Base-by-base conservation (phyloP, 1,140 invertebrate species). In the Leptinotarsa undecemlineata region DNA sequence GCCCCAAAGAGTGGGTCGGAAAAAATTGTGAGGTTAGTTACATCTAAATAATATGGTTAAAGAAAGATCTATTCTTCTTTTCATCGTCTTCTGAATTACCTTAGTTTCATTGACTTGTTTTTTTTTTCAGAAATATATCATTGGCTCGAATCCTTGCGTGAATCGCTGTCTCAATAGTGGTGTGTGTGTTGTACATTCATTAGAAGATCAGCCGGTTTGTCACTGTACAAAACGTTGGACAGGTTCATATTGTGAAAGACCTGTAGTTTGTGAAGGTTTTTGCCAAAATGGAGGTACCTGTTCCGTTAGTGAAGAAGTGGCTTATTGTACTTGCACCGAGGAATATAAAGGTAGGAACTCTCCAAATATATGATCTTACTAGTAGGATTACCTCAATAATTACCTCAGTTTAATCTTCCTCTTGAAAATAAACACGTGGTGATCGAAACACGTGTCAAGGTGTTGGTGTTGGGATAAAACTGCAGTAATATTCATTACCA, bases 281-380 rank as follows among this genome's bases (percentile, higher is more conserved):
- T 93, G 92, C 81, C 83, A 86, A 71, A 90, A 91, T 83, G 86
- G 86, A 33, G 91, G 88, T 33, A 87, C 86, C 13, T 92, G 90
- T 76, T 79, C 79, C 11, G 79, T 83, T 0, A 84, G 80, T 19
- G 85, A 85, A 77, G 84, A 84, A 20, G 82, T 85, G 62, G 87
- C 87, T 6, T 86, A 85, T 74, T 88, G 81, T 74, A 64, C 64
- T 48, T 84, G 83, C 73, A 74, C 79, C 0, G 15, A 68, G 3
- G 76, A 69, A 63, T 80, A 72, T 71, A 60, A 72, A 19, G 80
- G 78, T 21, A 47, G 0, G 60, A 17, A 61, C 8, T 33, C 8
- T 33, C 8, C 8, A 33, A 33, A 33, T 33, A 8, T 8, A 11
- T 33, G 33, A 4, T 33, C 33, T 33, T 33, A 33, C 26, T 33